Conservation (phyloP, 2,797 vertebrate species). For the Glossophaga mutica region DNA sequence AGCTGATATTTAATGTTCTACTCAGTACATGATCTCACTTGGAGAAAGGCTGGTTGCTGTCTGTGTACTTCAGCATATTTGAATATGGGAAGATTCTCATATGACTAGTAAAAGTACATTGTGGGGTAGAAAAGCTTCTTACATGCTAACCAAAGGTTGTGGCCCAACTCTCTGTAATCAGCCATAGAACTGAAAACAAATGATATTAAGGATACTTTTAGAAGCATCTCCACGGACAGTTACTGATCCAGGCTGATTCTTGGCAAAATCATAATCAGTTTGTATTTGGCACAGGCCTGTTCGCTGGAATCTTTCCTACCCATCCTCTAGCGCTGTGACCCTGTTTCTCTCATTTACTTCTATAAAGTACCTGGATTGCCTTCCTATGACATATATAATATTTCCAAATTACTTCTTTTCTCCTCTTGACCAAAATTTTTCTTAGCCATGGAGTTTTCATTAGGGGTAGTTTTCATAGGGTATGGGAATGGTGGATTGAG, state of each 20-base stretch:
- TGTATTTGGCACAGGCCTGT: neutral
- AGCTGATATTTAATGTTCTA: conserved; percentile 39
- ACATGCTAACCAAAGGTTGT: neutral
- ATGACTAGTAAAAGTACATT: neutral
- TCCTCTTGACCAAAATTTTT: neutral
- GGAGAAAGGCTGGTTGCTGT: neutral
- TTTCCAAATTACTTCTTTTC: neutral
- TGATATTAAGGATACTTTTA: conserved; percentile 19
- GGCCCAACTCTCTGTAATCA: neutral
- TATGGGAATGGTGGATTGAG: neutral
- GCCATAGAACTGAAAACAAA: neutral
- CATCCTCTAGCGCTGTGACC: neutral
- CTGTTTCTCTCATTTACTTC: neutral
- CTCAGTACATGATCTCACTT: conserved; percentile 8
- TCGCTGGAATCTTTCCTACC: neutral
- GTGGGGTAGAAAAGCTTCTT: neutral
- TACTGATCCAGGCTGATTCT: neutral
- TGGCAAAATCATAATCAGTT: neutral
- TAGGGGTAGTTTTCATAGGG: neutral
- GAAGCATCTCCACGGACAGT: neutral
- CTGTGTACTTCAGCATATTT: neutral
- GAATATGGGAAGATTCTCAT: neutral
- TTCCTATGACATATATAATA: neutral
- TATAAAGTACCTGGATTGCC: neutral
- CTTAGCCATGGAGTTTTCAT: neutral